Evolutionary conservation across 2,797 vertebrate genomes (phyloP), one percentile per base, ranked within the genome.

Genomic region (Atherinosoma microstoma): DNA sequence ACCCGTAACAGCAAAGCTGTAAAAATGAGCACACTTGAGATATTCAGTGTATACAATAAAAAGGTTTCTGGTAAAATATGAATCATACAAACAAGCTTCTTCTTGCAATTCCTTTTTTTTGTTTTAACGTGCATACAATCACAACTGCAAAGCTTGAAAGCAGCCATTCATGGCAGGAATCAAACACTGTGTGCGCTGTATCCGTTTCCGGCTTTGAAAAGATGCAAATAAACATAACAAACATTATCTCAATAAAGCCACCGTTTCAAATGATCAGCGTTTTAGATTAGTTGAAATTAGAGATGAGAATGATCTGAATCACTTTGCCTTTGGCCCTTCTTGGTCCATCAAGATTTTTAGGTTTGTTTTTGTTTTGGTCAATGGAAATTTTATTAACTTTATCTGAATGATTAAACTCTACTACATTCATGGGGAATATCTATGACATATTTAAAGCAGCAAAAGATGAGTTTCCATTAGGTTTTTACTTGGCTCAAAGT

Each of bases 271-370:
- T 5, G 20, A 38, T 12, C 20, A 0, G 45, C 11, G 1, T 54
- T 57, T 58, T 3, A 13, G 18, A 62, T 79, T 38, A 45, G 38
- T 47, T 24, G 3, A 69, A 59, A 36, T 78, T 53, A 29, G 29
- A 18, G 47, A 10, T 32, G 27, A 47, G 16, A 51, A 45, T 35
- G 1, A 24, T 35, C n/a, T 64, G 1, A 66, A 53, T 70, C 12
- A 7, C 29, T 56, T 16, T 56, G 27, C 29, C 29, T 6, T 3
- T 30, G n/a, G 51, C 62, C 2, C 11, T 45, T 38, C 20, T 73
- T 87, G 80, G 76, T 77, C 75, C 63, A 56, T 45, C 40, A 47
- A 27, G 1, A 7, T 35, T 6, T 35, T 35, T 35, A 6, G 5
- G 34, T 6, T 35, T 0, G n/a, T 66, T 42, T 70, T 30, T 2